Base-by-base conservation (phyloP, 2,113 vertebrate species). In the Pholis gunnellus region DNA sequence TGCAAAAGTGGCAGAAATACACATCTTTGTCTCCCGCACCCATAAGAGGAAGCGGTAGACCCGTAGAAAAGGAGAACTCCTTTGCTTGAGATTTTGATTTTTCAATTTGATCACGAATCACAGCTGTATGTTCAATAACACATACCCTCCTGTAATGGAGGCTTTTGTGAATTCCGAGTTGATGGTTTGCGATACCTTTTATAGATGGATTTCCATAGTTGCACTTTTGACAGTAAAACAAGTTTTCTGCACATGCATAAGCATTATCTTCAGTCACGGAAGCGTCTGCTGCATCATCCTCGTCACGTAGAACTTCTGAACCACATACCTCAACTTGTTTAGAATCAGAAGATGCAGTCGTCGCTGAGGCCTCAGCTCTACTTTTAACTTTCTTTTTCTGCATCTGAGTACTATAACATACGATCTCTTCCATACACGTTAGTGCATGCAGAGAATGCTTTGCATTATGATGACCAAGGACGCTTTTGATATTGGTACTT, bases 401-500 rank as follows among this genome's bases (percentile, higher is more conserved):
- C 69, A 96, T 92, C 56, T 95, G 92, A 60, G 94, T 94, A 1
- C 95, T 97, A 84, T 97, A 95, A 71, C 93, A 88, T 20, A 95
- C 69, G 64, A 97, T 95, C 44, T 96, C 93, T 2, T 96, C 94
- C 0, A 92, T 95, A 0, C 91, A 95, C 36, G 94, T 95, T 85
- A 94, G 9, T 9, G 20, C 95, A 82, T 95, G 91, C 52, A 94
- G 93, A 1, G 93, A 90, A 72, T 98, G 97, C 91, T 97, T 97
- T 86, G 96, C 95, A 85, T 96, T 95, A 8, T 97, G 96, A 90
- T 98, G 97, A 73, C 96, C 95, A 40, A 97, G 90, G 27, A 98
- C 96, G 0, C 97, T 96, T 93, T 95, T 97, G 66, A 98, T 91
- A 0, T 95, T 97, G 44, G 93, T 86, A 83, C 95, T 97, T 70